phyloP scores from a whole-genome alignment of 2,797 vertebrate species.

The Fratercula arctica region DNA sequence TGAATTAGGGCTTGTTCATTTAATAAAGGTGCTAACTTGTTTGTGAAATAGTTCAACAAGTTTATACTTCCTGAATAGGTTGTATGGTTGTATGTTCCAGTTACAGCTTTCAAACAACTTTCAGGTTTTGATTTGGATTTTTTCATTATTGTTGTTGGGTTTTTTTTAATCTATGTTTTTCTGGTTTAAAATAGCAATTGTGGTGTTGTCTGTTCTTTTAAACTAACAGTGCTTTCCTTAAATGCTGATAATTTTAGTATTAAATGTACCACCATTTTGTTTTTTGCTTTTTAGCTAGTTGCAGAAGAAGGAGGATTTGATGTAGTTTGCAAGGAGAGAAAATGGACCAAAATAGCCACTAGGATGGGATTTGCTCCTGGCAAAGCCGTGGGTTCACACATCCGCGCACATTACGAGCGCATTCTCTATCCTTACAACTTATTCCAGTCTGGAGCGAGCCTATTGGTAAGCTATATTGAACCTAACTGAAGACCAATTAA shows the following conservation, averaged over 20 bases:
- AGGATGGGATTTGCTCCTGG: conserved; percentile 97
- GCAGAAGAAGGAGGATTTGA: conserved; percentile 96
- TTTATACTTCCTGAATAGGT: not conserved
- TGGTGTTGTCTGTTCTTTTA: not conserved
- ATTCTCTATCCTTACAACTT: conserved; percentile 96
- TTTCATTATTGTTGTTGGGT: rapidly evolving
- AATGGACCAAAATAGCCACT: conserved; percentile 95
- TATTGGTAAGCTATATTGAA: conserved; percentile 79
- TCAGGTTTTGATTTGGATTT: rapidly evolving
- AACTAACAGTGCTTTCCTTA: not conserved
- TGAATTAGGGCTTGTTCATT: not conserved
- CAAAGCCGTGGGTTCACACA: conserved; percentile 95
- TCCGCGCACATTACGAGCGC: conserved; percentile 92
- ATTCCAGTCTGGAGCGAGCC: conserved; percentile 91
- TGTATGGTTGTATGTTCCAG: not conserved
- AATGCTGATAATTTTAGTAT: not conserved
- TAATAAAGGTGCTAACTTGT: not conserved
- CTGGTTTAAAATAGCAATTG: not conserved
- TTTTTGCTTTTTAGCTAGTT: conserved; percentile 85
- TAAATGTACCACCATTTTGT: not conserved
- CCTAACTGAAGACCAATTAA: not conserved
- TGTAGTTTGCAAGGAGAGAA: conserved; percentile 91
- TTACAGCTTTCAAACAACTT: not conserved
- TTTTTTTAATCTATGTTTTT: not conserved
- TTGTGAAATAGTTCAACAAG: not conserved